These are phyloP conservation scores for Pseudeuparius sepicola DNA, from an alignment of 2,888 invertebrate species.

Conservation along the genomic window DNA sequence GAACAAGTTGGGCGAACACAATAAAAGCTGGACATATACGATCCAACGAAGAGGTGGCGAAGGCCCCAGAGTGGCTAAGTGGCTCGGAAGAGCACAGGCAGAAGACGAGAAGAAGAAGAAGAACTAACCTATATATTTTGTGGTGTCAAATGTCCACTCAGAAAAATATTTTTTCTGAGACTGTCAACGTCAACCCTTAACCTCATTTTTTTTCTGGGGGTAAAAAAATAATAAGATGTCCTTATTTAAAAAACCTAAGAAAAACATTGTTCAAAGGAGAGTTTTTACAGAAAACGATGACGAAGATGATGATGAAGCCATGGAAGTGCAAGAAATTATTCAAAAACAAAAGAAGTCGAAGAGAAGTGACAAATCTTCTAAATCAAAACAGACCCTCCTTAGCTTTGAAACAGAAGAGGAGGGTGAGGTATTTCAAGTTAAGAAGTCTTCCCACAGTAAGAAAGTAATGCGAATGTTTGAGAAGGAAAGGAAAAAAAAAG, in stretches of 20 bases:
- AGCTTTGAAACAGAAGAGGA: constrained; percentile 77
- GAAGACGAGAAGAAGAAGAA: no score
- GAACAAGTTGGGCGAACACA: no score
- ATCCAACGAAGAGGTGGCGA: no score
- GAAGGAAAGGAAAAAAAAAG: constrained; percentile 60
- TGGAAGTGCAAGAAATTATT: constrained; percentile 36
- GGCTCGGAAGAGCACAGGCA: no score
- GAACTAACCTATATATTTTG: no score
- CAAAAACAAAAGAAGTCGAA: constrained; percentile 28
- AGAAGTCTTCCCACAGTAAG: constrained; percentile 90
- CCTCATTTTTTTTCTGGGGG: background rate
- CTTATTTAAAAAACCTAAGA: constrained; percentile 78
- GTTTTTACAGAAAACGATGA: constrained; percentile 59
- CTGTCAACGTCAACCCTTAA: no score
- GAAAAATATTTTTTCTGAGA: no score
- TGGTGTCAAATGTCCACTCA: no score
- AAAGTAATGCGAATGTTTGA: constrained; percentile 76
- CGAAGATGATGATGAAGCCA: constrained; percentile 51
- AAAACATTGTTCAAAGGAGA: constrained; percentile 63
- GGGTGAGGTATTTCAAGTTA: constrained; percentile 87
- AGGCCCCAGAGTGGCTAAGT: no score
- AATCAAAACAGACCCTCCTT: constrained; percentile 49
- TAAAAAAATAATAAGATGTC: constrained; percentile 47
- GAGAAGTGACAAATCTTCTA: constrained; percentile 42
- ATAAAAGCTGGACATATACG: no score